Base-by-base conservation (phyloP, 2,888 invertebrate species). In the Fragum fragum region DNA sequence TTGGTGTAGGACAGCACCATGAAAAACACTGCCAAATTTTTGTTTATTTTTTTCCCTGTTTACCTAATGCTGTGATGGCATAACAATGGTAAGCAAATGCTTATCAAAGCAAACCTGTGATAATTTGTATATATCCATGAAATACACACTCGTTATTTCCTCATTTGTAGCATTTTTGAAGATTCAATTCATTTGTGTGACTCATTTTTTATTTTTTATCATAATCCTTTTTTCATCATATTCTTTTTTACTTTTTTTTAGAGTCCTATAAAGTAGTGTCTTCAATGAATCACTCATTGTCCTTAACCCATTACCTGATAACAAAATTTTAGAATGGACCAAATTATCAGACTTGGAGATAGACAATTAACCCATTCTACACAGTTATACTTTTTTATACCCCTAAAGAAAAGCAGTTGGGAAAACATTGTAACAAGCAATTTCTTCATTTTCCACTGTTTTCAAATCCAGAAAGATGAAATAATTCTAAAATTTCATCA, bases 21-120 rank as follows among this genome's bases (percentile, higher is more conserved):
- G n/a, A 29, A 55, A n/a, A 76, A 79, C 80, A 84, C 84, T 84
- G 84, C 84, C 84, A 84, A 84, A 83, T 70, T 83, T 76, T 82
- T 53, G 29, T 55, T 55, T 21, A 66, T 55, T 71, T 71, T 70
- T 70, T 71, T 55, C 36, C 26, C 29, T 71, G 55, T 55, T 71
- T 71, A 55, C 55, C 55, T 7, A 11, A n/a, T n/a, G n/a, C 47
- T 16, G 47, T 69, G 69, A 47, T 47, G 52, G 69, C 52, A n/a
- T 69, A 21, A 47, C 28, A 68, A 53, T 6, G 14, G 72, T 75
- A 71, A 71, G 42, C 55, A 61, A 66, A 81, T 63, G 83, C 87
- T 87, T 87, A 78, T 88, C 89, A 88, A 89, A 89, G 89, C 88
- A 85, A 87, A 85, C 76, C 89, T 89, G 89, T 89, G 89, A 89